Conservation (phyloP, 1,140 invertebrate species). For the Drosophila kepulauana region DNA sequence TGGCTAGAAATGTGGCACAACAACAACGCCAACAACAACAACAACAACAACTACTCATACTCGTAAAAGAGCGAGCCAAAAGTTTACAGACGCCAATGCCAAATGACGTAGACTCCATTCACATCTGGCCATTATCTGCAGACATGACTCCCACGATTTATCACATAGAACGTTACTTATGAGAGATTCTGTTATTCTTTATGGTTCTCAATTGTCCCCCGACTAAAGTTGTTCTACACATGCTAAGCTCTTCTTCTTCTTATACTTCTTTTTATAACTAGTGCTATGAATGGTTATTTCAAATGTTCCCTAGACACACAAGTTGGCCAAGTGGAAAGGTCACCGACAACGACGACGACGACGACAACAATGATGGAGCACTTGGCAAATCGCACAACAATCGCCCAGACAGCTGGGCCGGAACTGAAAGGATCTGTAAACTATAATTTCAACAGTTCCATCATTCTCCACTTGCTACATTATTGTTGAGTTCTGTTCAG, state of each 20-base stretch:
- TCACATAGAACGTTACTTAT: slow-evolving; percentile 63
- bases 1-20: slow-evolving; percentile 37
- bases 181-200: slow-evolving; percentile 57
- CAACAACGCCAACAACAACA: slow-evolving; percentile 5
- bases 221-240: slow-evolving; percentile 24
- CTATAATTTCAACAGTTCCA: slow-evolving; percentile 1
- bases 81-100: slow-evolving; percentile 67
- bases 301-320: slow-evolving; percentile 15
- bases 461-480: not conserved
- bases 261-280: not conserved
- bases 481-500: not conserved
- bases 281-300: slow-evolving; percentile 20
- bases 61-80: slow-evolving; percentile 35
- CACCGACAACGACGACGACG: slow-evolving; percentile 44
- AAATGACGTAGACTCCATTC: slow-evolving; percentile 64
- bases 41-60: not conserved
- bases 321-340: slow-evolving; percentile 65
- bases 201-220: slow-evolving; percentile 43
- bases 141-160: slow-evolving; percentile 57
- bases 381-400: slow-evolving; percentile 40
- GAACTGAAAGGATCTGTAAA: not conserved
- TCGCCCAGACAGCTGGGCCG: slow-evolving; percentile 28
- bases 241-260: slow-evolving; percentile 34
- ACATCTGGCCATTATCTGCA: slow-evolving; percentile 60
- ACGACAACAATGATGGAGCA: slow-evolving; percentile 64